Percentiles rank a stretch among this genome's conserved stretches.
phyloP scores from a whole-genome alignment of 2,888 invertebrate genomes.

The Arctia plantaginis region DNA sequence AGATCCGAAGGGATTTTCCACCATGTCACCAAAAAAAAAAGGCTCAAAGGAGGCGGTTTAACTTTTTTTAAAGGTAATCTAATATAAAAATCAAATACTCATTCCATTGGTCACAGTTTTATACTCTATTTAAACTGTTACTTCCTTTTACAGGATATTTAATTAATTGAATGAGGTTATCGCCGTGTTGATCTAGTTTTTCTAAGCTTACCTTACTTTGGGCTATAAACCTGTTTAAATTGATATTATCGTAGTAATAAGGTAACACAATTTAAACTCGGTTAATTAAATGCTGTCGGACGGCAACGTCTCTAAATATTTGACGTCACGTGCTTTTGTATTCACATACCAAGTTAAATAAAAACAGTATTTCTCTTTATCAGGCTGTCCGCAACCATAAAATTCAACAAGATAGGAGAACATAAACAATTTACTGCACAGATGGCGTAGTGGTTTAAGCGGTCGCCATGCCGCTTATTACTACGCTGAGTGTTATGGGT shows the following conservation, averaged over 20 bases:
- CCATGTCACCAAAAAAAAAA: too few relatives aligned
- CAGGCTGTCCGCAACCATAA: not conserved
- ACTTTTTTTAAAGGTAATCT: too few relatives aligned
- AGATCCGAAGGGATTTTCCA: too few relatives aligned
- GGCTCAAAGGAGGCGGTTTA: too few relatives aligned
- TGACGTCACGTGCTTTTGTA: not conserved
- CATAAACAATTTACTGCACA: not conserved
- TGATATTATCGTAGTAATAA: not conserved
- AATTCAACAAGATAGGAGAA: not conserved
- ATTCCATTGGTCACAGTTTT: not conserved
- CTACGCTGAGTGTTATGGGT: too few relatives aligned
- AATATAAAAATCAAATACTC: too few relatives aligned
- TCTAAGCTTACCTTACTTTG: not conserved
- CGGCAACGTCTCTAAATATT: not conserved
- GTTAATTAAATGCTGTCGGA: not conserved
- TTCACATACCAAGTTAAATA: not conserved
- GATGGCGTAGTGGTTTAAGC: too few relatives aligned
- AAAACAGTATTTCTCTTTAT: slow-evolving; percentile 1
- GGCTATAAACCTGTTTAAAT: not conserved
- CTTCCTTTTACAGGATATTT: not conserved
- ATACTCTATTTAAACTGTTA: not conserved
- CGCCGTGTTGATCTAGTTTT: too few relatives aligned
- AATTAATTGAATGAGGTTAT: too few relatives aligned
- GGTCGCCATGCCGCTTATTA: too few relatives aligned
- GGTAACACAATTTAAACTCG: slow-evolving; percentile 2